Evolutionary conservation across 1,140 invertebrate genomes (phyloP), one percentile per base, ranked within the genome.

Genomic region (Leptinotarsa defecta): DNA sequence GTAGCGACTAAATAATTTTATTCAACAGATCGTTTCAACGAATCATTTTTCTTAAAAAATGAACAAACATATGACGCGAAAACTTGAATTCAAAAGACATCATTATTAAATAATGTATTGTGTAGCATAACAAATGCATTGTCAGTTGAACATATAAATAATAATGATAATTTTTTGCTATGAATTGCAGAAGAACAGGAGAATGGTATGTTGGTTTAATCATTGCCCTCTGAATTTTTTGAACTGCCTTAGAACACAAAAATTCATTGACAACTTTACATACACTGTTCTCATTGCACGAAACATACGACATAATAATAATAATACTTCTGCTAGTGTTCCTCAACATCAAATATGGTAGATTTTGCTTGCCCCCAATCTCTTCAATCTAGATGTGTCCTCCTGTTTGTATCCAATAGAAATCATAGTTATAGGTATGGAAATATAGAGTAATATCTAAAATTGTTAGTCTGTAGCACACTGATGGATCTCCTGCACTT

Each of bases 131-230:
- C 34, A 43, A 43, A 43, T 43, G 34, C 2, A 43, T 43, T 43
- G 2, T 43, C 8, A 43, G 34, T 43, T 43, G 34, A 11, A 57
- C n/a, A 15, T 17, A 57, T 57, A 13, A 57, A 57, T 57, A 43
- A 11, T 57, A 57, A 57, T 19, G 15, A 57, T 17, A 17, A 57
- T 57, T 57, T 77, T 76, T 77, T 78, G 34, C 34, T 77, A 43
- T 62, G 65, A 69, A 74, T 74, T 76, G 75, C 79, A 79, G 77
- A 81, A 75, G 78, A 78, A 52, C 77, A 77, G 78, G 80, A 81
- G 69, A 78, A 77, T 69, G 78, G 78, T 79, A 81, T 76, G 78
- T 78, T 73, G 74, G 62, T 73, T 20, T 72, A 6, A 73, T 73
- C 17, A 48, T 22, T 68, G 34, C 15, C 13, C 64, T 67, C 27